Conservation (phyloP, 2,113 vertebrate genomes). For the Saguinus midas region DNA sequence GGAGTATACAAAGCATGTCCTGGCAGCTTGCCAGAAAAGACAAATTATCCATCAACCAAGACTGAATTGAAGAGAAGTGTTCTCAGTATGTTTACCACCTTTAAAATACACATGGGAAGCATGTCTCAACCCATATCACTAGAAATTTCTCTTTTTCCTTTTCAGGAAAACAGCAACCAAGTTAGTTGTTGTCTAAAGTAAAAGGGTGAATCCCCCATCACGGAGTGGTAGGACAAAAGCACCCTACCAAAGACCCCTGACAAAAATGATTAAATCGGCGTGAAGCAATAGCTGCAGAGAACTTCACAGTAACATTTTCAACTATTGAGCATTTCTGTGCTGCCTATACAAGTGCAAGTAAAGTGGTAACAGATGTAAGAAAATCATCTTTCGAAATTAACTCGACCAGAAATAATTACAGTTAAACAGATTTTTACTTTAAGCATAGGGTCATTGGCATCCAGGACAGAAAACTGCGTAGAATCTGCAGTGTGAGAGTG, state of each 20-base stretch:
- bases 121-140: conserved; percentile 22
- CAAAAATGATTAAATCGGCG: background rate
- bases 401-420: background rate
- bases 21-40: background rate
- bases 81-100: background rate
- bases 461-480: background rate
- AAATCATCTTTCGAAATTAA: background rate
- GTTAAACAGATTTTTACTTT: background rate
- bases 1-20: background rate
- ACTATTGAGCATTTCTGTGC: background rate
- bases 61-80: background rate
- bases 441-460: background rate
- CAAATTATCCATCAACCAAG: background rate
- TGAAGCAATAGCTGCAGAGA: background rate
- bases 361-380: background rate
- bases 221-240: background rate
- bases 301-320: background rate
- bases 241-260: background rate
- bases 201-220: background rate
- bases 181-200: conserved; percentile 30
- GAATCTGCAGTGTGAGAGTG: background rate
- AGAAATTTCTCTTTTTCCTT: background rate
- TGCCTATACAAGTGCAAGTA: background rate
- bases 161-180: conserved; percentile 6
- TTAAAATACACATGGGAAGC: conserved; percentile 14